Base-by-base conservation (phyloP, 2,888 invertebrate species). In the Cosmia trapezina region DNA sequence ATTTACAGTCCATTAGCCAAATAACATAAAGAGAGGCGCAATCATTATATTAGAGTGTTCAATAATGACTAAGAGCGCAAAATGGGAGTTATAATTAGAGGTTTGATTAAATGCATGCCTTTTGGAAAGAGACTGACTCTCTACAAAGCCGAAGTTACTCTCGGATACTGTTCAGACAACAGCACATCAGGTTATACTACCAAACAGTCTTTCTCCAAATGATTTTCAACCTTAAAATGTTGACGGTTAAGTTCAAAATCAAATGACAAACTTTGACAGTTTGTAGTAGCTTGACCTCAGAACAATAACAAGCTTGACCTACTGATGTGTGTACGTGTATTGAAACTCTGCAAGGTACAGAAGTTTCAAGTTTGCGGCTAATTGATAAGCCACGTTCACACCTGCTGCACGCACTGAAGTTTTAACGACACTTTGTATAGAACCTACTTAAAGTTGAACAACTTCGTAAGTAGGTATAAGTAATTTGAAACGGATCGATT, bases 341-440 rank as follows among this genome's bases (percentile, higher is more conserved):
- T 49, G 11, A 28, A 67, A 67, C 56, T 63, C 43, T 37, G 14
- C 33, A 43, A 67, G 51, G 63, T 70, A 12, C 43, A 11, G 3
- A 49, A 78, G 60, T 65, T 72, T 47, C 33, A 56, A 64, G 56
- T 28, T 65, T 54, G 17, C 43, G 47, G 19, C 8, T 83, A 73
- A 82, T 82, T 74, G 68, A 67, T 71, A 74, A 69, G 28, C 49
- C 65, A n/a, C 37, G 45, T 77, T 79, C 54, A 67, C 74, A 84
- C 79, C 77, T 74, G 54, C 43, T 45, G 4, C 22, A 47, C 56
- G 17, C 56, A 33, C 19, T 49, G 56, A 72, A 74, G 66, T 72
- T 83, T 33, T 72, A 69, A 78, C 60, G 64, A 71, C 68, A 54
- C 54, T 69, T 63, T 62, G 19, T 64, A 54, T n/a, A 43, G 59